Evolutionary conservation across 2,888 invertebrate species (phyloP), one percentile per base, ranked within the genome.

Genomic region (Empis stercorea): DNA sequence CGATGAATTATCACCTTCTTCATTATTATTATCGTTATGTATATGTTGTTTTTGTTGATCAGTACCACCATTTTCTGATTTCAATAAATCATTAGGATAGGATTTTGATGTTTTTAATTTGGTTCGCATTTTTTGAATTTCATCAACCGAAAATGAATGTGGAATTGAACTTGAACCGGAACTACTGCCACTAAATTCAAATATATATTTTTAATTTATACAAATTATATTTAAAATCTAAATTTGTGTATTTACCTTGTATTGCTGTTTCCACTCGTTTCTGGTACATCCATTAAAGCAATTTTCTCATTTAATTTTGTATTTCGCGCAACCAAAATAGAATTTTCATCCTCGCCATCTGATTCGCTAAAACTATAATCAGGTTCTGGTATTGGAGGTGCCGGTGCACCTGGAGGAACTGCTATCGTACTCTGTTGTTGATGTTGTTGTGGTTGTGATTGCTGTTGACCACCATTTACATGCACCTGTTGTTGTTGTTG

Each of bases 361-460:
- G 86, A 86, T 63, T 87, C 88, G 53, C 86, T 87, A 69, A 88
- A 79, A 65, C 88, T 88, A 71, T 91, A 91, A 68, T 91, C 91
- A 0, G 91, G 91, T 61, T 91, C 91, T 0, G 91, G 91, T 56
- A 91, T 91, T n/a, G 87, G 85, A 10, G 91, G 84, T 1, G 77
- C 78, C 51, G 52, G 52, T 47, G 69, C 11, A 34, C 34, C 9
- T 43, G 54, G 51, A n/a, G 59, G 53, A 30, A 53, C 54, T 30
- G 53, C 54, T 50, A 54, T 55, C 40, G 38, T 4, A 38, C 13
- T 9, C 30, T 37, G 36, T 47, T 38, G 41, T 48, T n/a, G n/a
- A n/a, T n/a, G n/a, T n/a, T n/a, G 51, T 20, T 50, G 46, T 20
- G 68, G 54, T 58, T 55, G 50, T 64, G 59, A 52, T 67, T 71